These are phyloP conservation scores for Pygmarrhopalites habei DNA, from an alignment of 1,140 invertebrate species.

Conservation along the genomic window DNA sequence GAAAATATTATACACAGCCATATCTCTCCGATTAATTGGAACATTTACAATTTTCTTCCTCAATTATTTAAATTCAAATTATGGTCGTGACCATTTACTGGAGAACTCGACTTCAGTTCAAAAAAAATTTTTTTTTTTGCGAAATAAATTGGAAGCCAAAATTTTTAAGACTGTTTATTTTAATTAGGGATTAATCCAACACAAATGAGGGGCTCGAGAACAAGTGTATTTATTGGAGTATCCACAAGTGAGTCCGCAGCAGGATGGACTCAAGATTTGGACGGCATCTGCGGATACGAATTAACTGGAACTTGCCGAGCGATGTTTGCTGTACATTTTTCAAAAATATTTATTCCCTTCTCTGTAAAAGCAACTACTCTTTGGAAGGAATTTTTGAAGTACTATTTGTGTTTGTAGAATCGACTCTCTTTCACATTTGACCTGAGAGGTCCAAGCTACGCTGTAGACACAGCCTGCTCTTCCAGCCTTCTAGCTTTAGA, in stretches of 20 bases:
- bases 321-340: slow-evolving; percentile 61
- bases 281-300: slow-evolving; percentile 50
- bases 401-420: no score
- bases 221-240: slow-evolving; percentile 50
- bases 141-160: no score
- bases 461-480: slow-evolving; percentile 90
- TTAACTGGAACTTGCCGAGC: slow-evolving; percentile 57
- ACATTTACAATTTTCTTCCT: no score
- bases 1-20: slow-evolving; percentile 46
- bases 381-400: no score
- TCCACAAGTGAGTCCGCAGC: slow-evolving; percentile 32
- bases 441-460: slow-evolving; percentile 53
- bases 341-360: no score
- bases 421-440: slow-evolving; percentile 59
- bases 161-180: neutral
- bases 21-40: neutral
- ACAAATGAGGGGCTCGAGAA: slow-evolving; percentile 45
- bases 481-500: slow-evolving; percentile 81
- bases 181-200: slow-evolving; percentile 41
- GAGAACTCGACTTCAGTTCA: no score
- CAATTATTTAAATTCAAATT: no score
- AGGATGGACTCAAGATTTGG: slow-evolving; percentile 35
- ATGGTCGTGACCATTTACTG: no score
- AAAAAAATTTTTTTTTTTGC: no score
- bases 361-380: no score